A percentile compares a stretch with the other conserved stretches of the same genome.
Conservation (phyloP, 2,797 vertebrate species). For the Argya squamiceps region DNA sequence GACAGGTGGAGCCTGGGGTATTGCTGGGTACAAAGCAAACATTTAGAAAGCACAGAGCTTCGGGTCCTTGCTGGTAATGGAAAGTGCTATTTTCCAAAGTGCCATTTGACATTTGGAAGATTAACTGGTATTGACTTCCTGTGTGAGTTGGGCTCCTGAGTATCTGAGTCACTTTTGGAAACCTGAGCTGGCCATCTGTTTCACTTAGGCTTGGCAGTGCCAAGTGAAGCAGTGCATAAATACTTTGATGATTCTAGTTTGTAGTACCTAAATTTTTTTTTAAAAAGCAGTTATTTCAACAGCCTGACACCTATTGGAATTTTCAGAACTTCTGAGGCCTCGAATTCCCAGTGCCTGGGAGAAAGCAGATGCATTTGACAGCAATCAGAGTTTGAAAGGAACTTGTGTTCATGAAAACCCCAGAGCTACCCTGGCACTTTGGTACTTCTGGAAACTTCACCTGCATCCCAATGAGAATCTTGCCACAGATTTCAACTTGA, state of each 20-base stretch:
- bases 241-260: constrained; percentile 1
- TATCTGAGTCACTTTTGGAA: constrained; percentile 56
- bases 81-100: constrained; percentile 54
- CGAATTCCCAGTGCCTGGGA: not conserved
- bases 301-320: constrained; percentile 24
- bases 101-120: constrained; percentile 55
- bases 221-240: constrained; percentile 25
- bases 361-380: constrained; percentile 33
- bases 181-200: constrained; percentile 57
- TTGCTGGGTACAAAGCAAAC: constrained; percentile 12
- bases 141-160: constrained; percentile 38
- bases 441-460: not conserved
- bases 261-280: constrained; percentile 7
- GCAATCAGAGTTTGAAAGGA: not conserved
- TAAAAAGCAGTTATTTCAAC: constrained; percentile 15
- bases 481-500: not conserved
- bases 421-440: not conserved
- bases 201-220: constrained; percentile 18
- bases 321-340: constrained; percentile 6
- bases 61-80: constrained; percentile 7
- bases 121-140: constrained; percentile 56
- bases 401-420: not conserved
- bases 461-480: not conserved
- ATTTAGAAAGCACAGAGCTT: constrained; percentile 16
- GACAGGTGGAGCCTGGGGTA: constrained; percentile 14